These are phyloP conservation scores for Leptarthrus brevirostris DNA, from an alignment of 2,888 invertebrate species.

Conservation along the genomic window DNA sequence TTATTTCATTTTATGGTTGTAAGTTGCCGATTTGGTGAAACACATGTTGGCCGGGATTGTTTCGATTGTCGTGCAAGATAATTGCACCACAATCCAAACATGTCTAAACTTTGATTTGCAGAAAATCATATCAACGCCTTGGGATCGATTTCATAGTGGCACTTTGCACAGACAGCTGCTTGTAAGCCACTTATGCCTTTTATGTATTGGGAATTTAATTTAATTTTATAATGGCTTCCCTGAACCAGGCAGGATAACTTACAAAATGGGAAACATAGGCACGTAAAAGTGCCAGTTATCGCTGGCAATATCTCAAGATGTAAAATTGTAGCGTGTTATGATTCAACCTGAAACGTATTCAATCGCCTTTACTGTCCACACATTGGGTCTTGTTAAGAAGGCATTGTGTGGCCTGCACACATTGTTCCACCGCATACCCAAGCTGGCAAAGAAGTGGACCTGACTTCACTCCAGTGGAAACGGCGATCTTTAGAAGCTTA, in stretches of 20 bases:
- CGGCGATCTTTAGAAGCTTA: conserved; percentile 2
- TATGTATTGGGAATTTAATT: conserved; percentile 23
- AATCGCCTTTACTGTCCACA: background rate
- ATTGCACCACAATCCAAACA: conserved; percentile 1
- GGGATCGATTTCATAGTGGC: conserved; percentile 20
- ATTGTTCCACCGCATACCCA: background rate
- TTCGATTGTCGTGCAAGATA: background rate
- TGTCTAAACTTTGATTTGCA: conserved; percentile 32
- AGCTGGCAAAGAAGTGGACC: background rate
- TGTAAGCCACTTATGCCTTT: conserved; percentile 45
- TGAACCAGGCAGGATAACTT: conserved; percentile 15
- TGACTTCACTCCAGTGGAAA: background rate
- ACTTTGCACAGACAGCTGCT: conserved; percentile 15
- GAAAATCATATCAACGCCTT: conserved; percentile 39
- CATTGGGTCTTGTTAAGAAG: conserved; percentile 2
- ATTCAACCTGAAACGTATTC: conserved; percentile 6
- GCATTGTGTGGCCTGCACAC: conserved; percentile 4
- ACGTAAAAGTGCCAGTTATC: conserved; percentile 43
- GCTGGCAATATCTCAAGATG: conserved; percentile 38
- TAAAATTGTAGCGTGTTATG: conserved; percentile 29
- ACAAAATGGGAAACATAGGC: conserved; percentile 43
- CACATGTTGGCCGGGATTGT: conserved; percentile 18
- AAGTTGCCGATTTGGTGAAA: conserved; percentile 13
- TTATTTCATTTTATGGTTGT: background rate
- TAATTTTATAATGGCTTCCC: conserved; percentile 23